phyloP scores from a whole-genome alignment of 2,888 invertebrate species.

The Deilephila porcellus region DNA sequence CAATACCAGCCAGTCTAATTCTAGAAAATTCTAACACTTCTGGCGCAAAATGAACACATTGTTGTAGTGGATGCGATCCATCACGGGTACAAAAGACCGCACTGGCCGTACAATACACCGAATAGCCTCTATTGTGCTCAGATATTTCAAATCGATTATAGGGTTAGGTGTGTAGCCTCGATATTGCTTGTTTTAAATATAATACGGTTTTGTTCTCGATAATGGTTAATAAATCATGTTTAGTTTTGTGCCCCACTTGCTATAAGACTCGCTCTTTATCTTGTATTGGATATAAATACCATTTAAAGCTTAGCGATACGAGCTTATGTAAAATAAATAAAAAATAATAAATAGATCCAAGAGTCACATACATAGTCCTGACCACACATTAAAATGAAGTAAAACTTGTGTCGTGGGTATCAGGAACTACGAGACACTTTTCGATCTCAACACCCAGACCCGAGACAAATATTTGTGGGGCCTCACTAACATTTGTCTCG shows the following conservation, averaged over 20 bases:
- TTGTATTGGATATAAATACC: too few relatives aligned
- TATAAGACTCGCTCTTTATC: too few relatives aligned
- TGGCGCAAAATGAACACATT: slow-evolving; percentile 3
- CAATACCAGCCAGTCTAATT: neutral
- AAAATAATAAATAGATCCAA: too few relatives aligned
- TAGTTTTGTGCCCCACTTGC: neutral
- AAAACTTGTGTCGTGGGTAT: too few relatives aligned
- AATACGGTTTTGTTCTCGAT: neutral
- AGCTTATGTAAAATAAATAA: too few relatives aligned
- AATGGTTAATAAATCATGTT: neutral
- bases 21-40: neutral
- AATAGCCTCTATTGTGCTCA: slow-evolving; percentile 40
- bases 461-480: too few relatives aligned
- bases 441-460: too few relatives aligned
- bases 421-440: too few relatives aligned
- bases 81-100: slow-evolving; percentile 35
- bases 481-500: too few relatives aligned
- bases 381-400: too few relatives aligned
- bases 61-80: slow-evolving; percentile 31
- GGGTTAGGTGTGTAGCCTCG: neutral
- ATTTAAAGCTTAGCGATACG: too few relatives aligned
- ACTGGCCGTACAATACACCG: slow-evolving; percentile 36
- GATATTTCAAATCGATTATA: slow-evolving; percentile 25
- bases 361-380: too few relatives aligned
- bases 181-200: slow-evolving; percentile 2